Conservation (phyloP, 2,113 vertebrate genomes). For the Etheostoma spectabile region DNA sequence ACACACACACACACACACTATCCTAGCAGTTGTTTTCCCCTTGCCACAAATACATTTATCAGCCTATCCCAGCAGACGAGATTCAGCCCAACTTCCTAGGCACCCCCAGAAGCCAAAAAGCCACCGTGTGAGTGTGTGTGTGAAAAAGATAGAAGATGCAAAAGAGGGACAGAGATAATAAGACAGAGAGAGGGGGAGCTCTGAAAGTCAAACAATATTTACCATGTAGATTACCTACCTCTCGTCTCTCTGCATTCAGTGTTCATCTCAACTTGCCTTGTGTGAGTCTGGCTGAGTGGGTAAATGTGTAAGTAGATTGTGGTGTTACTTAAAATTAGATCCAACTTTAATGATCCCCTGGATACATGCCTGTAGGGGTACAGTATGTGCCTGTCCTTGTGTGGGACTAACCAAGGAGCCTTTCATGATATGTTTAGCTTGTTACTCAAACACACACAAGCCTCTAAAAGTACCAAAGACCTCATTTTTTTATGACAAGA, state of each 20-base stretch:
- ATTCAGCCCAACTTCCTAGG: constrained; percentile 49
- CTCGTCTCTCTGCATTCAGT: constrained; percentile 39
- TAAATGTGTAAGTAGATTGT: constrained; percentile 35
- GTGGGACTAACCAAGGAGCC: constrained; percentile 5
- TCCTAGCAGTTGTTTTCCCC: constrained; percentile 55
- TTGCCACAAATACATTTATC: constrained; percentile 64
- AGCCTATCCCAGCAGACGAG: constrained; percentile 55
- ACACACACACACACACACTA: too few relatives aligned
- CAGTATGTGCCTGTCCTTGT: constrained; percentile 32
- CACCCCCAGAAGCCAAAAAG: constrained; percentile 46
- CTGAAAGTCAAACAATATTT: constrained; percentile 65
- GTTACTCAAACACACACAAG: constrained; percentile 43
- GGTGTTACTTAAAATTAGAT: constrained; percentile 57
- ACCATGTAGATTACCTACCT: constrained; percentile 44
- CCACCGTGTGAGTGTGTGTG: not conserved
- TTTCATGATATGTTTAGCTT: constrained; percentile 57
- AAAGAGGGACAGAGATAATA: constrained; percentile 1
- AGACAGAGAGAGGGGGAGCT: constrained; percentile 11
- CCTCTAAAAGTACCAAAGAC: constrained; percentile 45
- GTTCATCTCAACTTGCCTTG: constrained; percentile 31
- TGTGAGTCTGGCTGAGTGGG: constrained; percentile 8
- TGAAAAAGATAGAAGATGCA: constrained; percentile 25
- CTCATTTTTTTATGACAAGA: constrained; percentile 57
- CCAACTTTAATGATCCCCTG: constrained; percentile 58
- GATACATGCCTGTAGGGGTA: constrained; percentile 41